Conservation (phyloP, 2,113 vertebrate species). For the Zingel zingel region DNA sequence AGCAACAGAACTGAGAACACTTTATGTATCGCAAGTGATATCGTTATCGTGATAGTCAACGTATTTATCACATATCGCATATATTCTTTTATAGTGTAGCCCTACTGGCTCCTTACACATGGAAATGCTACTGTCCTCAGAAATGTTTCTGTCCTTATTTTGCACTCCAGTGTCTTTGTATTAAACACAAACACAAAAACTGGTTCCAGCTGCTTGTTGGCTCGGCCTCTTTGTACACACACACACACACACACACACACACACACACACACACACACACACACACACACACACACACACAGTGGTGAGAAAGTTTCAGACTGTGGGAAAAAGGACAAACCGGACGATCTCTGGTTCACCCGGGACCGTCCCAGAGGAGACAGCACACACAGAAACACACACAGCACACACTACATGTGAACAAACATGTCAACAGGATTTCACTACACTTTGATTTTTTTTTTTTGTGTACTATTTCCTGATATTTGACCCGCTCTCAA, state of each 20-base stretch:
- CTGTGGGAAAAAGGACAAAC: slow-evolving; percentile 67
- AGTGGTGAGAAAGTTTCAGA: slow-evolving; percentile 44
- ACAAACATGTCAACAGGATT: slow-evolving; percentile 40
- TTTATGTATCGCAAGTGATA: too few species aligned
- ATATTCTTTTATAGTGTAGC: too few species aligned
- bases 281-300: slow-evolving; percentile 7
- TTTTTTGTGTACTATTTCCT: neutral
- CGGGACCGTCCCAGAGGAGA: slow-evolving; percentile 27
- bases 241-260: neutral
- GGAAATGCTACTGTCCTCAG: slow-evolving; percentile 53
- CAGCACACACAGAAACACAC: slow-evolving; percentile 21
- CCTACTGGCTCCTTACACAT: slow-evolving; percentile 39
- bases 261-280: neutral
- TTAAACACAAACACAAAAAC: slow-evolving; percentile 1
- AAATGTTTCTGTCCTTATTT: neutral
- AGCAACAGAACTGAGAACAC: too few species aligned
- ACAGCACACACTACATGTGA: slow-evolving; percentile 25
- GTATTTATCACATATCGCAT: too few species aligned
- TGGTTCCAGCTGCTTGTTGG: neutral
- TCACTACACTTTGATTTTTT: neutral
- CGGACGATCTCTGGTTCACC: slow-evolving; percentile 35
- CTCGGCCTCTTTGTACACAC: neutral
- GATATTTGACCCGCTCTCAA: slow-evolving; percentile 8
- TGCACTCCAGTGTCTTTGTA: neutral
- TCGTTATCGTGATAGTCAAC: too few species aligned